These are phyloP conservation scores for Micromys minutus DNA, from an alignment of 2,113 vertebrate genomes.

Conservation along the genomic window DNA sequence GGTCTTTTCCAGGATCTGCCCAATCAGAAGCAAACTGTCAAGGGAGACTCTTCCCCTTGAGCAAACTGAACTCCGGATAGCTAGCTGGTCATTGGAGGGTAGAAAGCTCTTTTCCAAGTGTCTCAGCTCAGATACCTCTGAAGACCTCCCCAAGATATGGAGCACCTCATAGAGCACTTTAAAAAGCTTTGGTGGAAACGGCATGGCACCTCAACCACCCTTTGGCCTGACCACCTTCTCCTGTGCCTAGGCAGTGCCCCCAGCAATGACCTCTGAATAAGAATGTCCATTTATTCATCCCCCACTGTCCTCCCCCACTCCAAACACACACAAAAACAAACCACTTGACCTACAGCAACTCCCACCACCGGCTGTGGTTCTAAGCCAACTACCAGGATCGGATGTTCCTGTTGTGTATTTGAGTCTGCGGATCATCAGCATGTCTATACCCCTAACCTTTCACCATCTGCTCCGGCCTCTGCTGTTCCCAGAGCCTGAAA, in stretches of 20 bases:
- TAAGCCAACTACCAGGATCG: not conserved
- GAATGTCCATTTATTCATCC: not conserved
- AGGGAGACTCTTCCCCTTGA: fast-evolving
- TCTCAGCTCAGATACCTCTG: not conserved
- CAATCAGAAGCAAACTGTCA: not conserved
- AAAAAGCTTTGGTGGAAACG: not conserved
- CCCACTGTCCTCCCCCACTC: too few species aligned
- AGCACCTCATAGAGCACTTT: not conserved
- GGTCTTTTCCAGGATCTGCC: not conserved
- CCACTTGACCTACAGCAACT: not conserved
- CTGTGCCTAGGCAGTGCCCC: not conserved
- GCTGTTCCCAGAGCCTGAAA: not conserved
- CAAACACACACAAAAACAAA: too few species aligned
- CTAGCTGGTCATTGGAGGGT: not conserved
- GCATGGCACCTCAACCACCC: not conserved
- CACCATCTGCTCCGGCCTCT: not conserved
- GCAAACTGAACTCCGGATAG: too few species aligned
- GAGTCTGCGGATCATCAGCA: not conserved
- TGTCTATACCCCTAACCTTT: not conserved
- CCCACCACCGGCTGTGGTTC: not conserved
- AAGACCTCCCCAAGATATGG: not conserved
- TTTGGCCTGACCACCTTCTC: not conserved
- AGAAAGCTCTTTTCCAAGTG: too few species aligned
- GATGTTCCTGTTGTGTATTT: not conserved
- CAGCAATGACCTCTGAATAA: not conserved